A percentile compares a stretch with the other conserved stretches of the same genome.
These are phyloP conservation scores for Pongo abelii DNA, from an alignment of 2,113 vertebrate genomes.

Conservation along the genomic window DNA sequence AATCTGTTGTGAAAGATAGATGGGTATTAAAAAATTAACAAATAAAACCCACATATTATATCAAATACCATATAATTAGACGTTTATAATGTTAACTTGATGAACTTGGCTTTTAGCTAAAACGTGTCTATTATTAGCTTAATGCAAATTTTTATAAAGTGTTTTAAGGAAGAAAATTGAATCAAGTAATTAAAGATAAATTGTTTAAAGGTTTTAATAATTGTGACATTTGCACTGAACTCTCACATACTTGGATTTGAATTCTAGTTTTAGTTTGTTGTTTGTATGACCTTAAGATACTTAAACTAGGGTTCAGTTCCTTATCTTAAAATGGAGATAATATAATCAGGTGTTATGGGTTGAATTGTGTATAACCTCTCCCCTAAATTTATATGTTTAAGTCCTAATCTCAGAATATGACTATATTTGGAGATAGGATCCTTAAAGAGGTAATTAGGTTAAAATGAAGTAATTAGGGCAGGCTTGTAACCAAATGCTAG, in stretches of 20 bases:
- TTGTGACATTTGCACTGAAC: neutral
- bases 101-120: neutral
- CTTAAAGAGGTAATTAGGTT: neutral
- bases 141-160: neutral
- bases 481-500: no score
- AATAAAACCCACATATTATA: neutral
- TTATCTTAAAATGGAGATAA: neutral
- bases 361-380: neutral
- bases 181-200: neutral
- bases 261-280: neutral
- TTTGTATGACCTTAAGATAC: neutral
- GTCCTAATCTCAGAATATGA: neutral
- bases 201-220: neutral
- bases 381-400: neutral
- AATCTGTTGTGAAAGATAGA: neutral
- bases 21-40: neutral
- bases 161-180: neutral
- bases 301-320: neutral
- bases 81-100: neutral
- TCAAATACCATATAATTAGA: neutral
- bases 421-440: neutral
- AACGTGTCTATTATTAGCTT: neutral
- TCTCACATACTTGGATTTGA: neutral
- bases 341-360: neutral
- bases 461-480: neutral